These are phyloP conservation scores for Tanypteryx hageni DNA, from an alignment of 2,888 invertebrate species.

Conservation along the genomic window DNA sequence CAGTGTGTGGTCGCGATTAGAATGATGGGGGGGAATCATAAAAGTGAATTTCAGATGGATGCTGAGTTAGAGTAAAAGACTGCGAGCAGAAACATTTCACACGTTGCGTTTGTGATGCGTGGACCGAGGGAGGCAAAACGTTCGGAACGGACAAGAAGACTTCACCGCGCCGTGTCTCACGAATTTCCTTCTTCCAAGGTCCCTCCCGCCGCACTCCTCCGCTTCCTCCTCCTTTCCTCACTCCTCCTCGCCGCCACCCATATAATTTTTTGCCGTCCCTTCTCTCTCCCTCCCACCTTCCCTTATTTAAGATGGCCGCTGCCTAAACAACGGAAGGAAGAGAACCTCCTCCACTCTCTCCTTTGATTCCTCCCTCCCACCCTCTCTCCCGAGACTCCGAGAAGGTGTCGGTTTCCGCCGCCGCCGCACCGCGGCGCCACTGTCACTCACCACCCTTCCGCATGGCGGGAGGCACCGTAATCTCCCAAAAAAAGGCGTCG, in stretches of 20 bases:
- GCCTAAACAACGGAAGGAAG: conserved; percentile 26
- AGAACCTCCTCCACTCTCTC: not conserved
- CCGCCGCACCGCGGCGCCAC: conserved; percentile 39
- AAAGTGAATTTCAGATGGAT: no score
- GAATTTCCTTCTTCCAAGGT: not conserved
- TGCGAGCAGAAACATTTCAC: no score
- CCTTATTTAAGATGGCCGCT: conserved; percentile 49
- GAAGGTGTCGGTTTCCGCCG: conserved; percentile 65
- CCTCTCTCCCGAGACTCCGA: not conserved
- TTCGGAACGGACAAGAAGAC: no score
- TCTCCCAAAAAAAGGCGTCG: conserved; percentile 1
- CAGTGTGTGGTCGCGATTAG: no score
- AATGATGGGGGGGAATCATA: no score
- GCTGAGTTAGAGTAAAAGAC: no score
- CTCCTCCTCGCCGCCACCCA: not conserved
- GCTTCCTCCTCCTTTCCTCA: not conserved
- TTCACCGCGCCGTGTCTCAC: no score
- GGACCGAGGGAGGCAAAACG: no score
- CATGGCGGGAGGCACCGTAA: conserved; percentile 54
- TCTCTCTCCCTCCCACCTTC: not conserved
- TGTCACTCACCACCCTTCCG: conserved; percentile 55
- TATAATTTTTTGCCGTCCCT: not conserved
- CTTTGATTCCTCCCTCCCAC: not conserved
- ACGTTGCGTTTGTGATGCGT: no score
- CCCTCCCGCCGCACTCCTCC: not conserved